These are phyloP conservation scores for Naso thynnoides DNA, from an alignment of 2,797 vertebrate genomes.

Conservation along the genomic window DNA sequence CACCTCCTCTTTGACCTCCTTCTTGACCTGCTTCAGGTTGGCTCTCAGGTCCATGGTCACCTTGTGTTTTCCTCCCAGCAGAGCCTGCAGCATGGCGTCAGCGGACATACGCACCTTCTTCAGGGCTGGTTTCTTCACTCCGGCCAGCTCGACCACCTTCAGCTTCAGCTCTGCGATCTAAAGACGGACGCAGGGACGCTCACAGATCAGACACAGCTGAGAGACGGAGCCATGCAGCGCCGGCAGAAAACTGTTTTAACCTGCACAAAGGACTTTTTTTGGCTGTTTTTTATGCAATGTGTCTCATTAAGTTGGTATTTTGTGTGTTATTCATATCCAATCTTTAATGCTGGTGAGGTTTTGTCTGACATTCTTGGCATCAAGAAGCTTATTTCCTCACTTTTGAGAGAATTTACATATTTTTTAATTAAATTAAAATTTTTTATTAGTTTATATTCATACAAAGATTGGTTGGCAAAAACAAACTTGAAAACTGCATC, in stretches of 20 bases:
- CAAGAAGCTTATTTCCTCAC: no score
- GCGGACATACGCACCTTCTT: slow-evolving; percentile 96
- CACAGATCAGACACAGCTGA: neutral
- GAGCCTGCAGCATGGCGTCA: slow-evolving; percentile 94
- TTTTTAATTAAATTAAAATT: no score
- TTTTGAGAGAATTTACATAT: no score
- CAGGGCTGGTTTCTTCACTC: slow-evolving; percentile 95
- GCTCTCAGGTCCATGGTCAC: slow-evolving; percentile 96
- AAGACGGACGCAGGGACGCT: neutral
- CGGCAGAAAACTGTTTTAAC: no score
- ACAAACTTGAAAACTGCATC: no score
- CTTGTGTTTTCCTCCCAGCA: slow-evolving; percentile 97
- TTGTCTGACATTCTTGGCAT: neutral
- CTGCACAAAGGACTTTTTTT: no score
- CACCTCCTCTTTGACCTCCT: slow-evolving; percentile 94
- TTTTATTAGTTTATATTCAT: no score
- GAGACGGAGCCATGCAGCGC: neutral
- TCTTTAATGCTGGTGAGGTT: neutral
- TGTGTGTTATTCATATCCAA: no score
- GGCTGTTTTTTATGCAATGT: no score
- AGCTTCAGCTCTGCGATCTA: slow-evolving; percentile 94
- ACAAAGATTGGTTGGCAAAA: neutral
- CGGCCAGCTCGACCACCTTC: slow-evolving; percentile 93
- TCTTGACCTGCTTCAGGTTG: slow-evolving; percentile 98
- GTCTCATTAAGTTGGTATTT: no score